Conservation (phyloP, 2,888 invertebrate genomes). For the Stenolophus ochropezus region DNA sequence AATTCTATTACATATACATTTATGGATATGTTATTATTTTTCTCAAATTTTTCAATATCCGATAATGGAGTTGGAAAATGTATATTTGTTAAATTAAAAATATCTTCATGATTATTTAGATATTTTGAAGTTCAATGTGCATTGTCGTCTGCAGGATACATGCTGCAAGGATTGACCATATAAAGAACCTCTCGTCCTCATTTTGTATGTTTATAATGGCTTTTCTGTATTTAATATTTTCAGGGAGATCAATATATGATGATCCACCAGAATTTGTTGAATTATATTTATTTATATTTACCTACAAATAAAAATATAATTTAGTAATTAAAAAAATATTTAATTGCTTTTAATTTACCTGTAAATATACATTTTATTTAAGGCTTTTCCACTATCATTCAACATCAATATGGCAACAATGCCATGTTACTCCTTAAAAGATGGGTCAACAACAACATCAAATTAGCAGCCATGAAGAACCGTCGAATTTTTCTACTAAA, state of each 20-base stretch:
- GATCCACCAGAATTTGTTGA: neutral
- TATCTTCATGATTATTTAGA: neutral
- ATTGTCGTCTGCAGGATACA: neutral
- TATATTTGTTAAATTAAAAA: slow-evolving; percentile 19
- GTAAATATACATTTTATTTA: slow-evolving; percentile 3
- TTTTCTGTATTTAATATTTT: neutral
- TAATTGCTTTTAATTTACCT: slow-evolving; percentile 2
- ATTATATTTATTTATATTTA: slow-evolving; percentile 40
- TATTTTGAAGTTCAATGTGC: neutral
- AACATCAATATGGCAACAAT: too few relatives aligned
- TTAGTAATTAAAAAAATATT: neutral
- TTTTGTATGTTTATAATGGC: slow-evolving; percentile 6
- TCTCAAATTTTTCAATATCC: slow-evolving; percentile 62
- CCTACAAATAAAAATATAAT: neutral
- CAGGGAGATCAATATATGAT: neutral
- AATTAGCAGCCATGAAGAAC: too few relatives aligned
- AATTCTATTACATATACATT: slow-evolving; percentile 60
- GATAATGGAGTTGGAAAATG: slow-evolving; percentile 31
- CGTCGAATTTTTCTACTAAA: too few relatives aligned
- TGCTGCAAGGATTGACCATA: slow-evolving; percentile 5
- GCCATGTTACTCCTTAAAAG: too few relatives aligned
- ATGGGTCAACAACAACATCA: too few relatives aligned
- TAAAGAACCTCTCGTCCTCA: slow-evolving; percentile 3
- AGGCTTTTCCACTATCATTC: slow-evolving; percentile 14
- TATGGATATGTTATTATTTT: slow-evolving; percentile 59